Evolutionary conservation across 2,113 vertebrate species (phyloP).

Genomic region (Gambusia affinis): DNA sequence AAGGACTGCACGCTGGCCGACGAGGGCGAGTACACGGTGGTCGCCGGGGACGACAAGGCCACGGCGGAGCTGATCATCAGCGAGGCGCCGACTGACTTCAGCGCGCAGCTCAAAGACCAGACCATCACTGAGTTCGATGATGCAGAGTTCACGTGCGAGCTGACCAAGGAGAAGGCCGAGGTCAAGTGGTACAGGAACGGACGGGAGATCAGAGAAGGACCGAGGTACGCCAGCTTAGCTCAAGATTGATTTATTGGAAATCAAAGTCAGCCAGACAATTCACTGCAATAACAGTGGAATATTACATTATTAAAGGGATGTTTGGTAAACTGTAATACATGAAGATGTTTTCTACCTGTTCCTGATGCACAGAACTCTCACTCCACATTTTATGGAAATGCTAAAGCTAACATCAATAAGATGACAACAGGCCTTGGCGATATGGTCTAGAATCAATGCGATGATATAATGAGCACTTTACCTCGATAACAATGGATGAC

Average conservation of each 20-base stretch:
- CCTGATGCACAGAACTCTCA: too few relatives aligned
- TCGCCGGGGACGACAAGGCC: slow-evolving; percentile 90
- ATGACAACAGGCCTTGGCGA: too few relatives aligned
- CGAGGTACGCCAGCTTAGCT: slow-evolving; percentile 79
- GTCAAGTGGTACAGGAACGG: slow-evolving; percentile 97
- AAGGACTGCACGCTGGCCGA: slow-evolving; percentile 93
- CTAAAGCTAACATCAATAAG: too few relatives aligned
- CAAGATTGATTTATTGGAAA: background rate
- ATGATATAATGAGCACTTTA: too few relatives aligned
- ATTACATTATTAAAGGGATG: too few relatives aligned
- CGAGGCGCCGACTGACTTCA: slow-evolving; percentile 95
- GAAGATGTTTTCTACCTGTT: too few relatives aligned
- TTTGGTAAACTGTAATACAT: too few relatives aligned
- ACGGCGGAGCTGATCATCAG: slow-evolving; percentile 95
- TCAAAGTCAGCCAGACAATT: too few relatives aligned
- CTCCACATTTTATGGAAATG: too few relatives aligned
- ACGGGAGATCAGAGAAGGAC: slow-evolving; percentile 94
- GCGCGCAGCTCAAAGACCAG: slow-evolving; percentile 89
- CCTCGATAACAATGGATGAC: too few relatives aligned
- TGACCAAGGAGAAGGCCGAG: slow-evolving; percentile 94
- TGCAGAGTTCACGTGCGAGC: slow-evolving; percentile 91
- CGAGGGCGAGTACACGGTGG: slow-evolving; percentile 94
- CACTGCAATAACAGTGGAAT: too few relatives aligned
- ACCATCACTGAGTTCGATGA: slow-evolving; percentile 96
- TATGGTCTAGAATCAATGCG: too few relatives aligned